phyloP scores from a whole-genome alignment of 2,888 invertebrate species.

The Erpobdella octoculata region DNA sequence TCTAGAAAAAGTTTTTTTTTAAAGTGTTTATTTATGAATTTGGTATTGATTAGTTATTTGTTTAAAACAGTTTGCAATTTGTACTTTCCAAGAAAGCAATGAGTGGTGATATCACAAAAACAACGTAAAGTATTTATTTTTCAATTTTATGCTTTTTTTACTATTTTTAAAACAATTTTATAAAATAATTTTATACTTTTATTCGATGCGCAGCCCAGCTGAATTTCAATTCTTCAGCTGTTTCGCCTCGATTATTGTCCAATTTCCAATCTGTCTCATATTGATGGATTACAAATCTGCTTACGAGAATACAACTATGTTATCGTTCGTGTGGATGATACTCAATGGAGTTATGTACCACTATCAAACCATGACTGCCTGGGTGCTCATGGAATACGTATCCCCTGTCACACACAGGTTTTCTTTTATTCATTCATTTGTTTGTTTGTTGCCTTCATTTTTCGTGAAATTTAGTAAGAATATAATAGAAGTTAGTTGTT shows the following conservation, averaged over 20 bases:
- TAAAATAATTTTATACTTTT: too few relatives aligned
- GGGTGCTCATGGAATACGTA: slow-evolving; percentile 71
- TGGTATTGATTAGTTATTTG: too few relatives aligned
- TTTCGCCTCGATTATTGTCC: slow-evolving; percentile 65
- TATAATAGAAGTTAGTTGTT: too few relatives aligned
- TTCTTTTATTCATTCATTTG: too few relatives aligned
- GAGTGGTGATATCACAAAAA: slow-evolving; percentile 66
- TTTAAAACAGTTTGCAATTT: slow-evolving; percentile 63
- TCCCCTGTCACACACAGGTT: slow-evolving; percentile 67
- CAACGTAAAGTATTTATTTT: slow-evolving; percentile 58
- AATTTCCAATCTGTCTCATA: slow-evolving; percentile 64
- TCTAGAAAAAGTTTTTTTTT: too few relatives aligned
- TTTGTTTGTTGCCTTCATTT: too few relatives aligned
- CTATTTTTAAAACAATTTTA: too few relatives aligned
- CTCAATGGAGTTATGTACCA: slow-evolving; percentile 70
- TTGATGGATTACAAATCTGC: slow-evolving; percentile 60
- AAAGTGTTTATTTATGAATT: too few relatives aligned
- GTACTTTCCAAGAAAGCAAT: slow-evolving; percentile 71
- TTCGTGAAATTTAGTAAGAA: too few relatives aligned
- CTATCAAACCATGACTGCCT: slow-evolving; percentile 71
- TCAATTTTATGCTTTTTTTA: background rate
- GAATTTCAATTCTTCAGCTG: slow-evolving; percentile 73
- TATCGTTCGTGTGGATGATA: slow-evolving; percentile 58
- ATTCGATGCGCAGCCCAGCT: slow-evolving; percentile 66
- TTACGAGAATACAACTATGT: slow-evolving; percentile 52